Evolutionary conservation across 2,797 vertebrate species (phyloP), one percentile per base, ranked within the genome.

Genomic region (Harpagifer antarcticus): DNA sequence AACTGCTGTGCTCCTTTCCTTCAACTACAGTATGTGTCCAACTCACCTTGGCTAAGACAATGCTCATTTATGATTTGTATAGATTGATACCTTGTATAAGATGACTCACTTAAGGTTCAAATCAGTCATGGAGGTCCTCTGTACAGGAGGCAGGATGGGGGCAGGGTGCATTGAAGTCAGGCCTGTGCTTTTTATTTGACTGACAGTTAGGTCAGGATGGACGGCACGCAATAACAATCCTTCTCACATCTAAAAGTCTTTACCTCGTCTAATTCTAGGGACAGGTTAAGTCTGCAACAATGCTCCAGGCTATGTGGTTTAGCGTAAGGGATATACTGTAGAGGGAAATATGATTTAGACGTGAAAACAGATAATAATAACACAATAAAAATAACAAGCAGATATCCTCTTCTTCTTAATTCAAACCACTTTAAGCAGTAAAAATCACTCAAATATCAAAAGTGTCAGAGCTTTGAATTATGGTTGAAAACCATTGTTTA

Each of bases 191-290:
- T 83, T 67, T 67, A 73, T 83, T 73, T 74, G 69, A 83, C 44
- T 33, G 64, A 68, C 72, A 76, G 69, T 81, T 74, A 79, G 80
- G 68, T 84, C 79, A 73, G 63, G 63, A 83, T 54, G 61, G 79
- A 81, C 64, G 57, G 65, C 81, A 75, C 57, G 63, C 83, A 79
- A 86, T 86, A 89, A 76, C 75, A 74, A 79, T 83, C 75, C 76
- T 19, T 65, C 70, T 74, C 77, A 83, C 87, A 93, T 92, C 86
- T 89, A 88, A 86, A 88, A 91, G 83, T 84, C 44, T 86, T 91
- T 88, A 87, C 81, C 65, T 11, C 17, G 15, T 82, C 74, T 86
- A 58, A 58, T 73, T 81, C 57, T 27, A 49, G 58, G 78, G 74
- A 72, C 81, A 80, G 79, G 73, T 73, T 80, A 45, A 85, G 83